Evolutionary conservation across 37 sponge, comb jelly and placozoan species (phyloP), one percentile per base, ranked within the genome.

Genomic region (Spongia lamella): DNA sequence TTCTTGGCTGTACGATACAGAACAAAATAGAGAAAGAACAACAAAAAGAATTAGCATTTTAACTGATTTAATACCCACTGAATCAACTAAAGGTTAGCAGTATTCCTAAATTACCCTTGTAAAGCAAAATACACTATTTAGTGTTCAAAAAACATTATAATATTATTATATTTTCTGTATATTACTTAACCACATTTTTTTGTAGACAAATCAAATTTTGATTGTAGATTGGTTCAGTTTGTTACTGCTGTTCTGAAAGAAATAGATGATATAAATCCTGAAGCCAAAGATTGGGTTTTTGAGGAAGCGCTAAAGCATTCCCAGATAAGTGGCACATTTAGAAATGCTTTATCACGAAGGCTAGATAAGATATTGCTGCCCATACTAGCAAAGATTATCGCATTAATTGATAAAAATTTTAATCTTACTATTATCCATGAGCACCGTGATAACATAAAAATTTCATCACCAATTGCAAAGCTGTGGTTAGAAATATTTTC

Each of bases 261-360:
- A 66, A 84, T 79, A 35, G 90, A 89, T 17, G 47, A 80, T 16
- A 29, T 31, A 6, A 11, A 33, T 0, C 43, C 20, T 4, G 53
- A 76, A 53, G 72, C 62, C 7, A 71, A 60, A 49, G 49, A 79
- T 7, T 89, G 90, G 90, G 85, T 74, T 0, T 40, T 84, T 1
- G 70, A 57, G 22, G 90, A 89, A 51, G 85, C 90, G 9, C 54
- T 89, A 71, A 61, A 76, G 75, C 43, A 56, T 40, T 79, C 83
- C 3, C 79, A 82, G 29, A 61, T 66, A 53, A 75, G 89, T 31
- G 89, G 89, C 32, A 88, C 89, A 32, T 82, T 83, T 68, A 47
- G 57, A 32, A 88, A 83, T 36, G 67, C 69, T 7, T 56, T 88
- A 29, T 14, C 78, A 27, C 61, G 79, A 15, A 84, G 59, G 76